Base-by-base conservation (phyloP, 1,140 invertebrate genomes). In the Laodelphax striatellus region DNA sequence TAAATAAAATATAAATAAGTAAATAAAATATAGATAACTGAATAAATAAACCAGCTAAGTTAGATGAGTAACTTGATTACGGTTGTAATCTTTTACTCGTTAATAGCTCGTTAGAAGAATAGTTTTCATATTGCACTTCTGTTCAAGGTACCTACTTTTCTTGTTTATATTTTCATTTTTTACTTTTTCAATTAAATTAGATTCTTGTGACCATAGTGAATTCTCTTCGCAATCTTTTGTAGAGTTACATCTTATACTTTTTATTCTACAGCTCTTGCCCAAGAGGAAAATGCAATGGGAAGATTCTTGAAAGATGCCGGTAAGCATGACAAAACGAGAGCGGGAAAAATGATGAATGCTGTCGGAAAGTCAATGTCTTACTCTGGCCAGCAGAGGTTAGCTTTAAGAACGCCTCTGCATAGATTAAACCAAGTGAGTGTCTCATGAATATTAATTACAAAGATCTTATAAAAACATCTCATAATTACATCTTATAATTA, bases 261-360 rank as follows among this genome's bases (percentile, higher is more conserved):
- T 56, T 11, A 62, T 64, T 67, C 71, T 41, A 66, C 24, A 86
- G 85, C 79, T 65, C 77, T 98, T 63, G 91, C 94, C 11, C 92
- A 97, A 76, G 94, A 97, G 75, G 94, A 98, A 77, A 96, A 94
- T 76, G 80, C 89, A 13, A 85, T 97, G 75, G 97, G 96, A 5
- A 81, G 92, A 64, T 97, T 98, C 73, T 75, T 99, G 34, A 96
- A 95, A 73, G 91, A 95, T 75, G 85, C 91, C 64, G 92, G 94
- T n/a, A 93, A 94, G 71, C 81, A 84, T 62, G 87, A 93, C 68
- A 90, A 90, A 71, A 94, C 90, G 10, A 80, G 82, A 52, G 92
- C 92, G 52, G 91, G 88, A 0, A 92, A 94, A 77, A 90, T 97
- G 78, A 96, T 99, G 87, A 80, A 85, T 52, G 87, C 88, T 46